Percentiles rank a stretch among this genome's conserved stretches.
phyloP scores from a whole-genome alignment of 2,888 invertebrate species.

The Philaethria dido region DNA sequence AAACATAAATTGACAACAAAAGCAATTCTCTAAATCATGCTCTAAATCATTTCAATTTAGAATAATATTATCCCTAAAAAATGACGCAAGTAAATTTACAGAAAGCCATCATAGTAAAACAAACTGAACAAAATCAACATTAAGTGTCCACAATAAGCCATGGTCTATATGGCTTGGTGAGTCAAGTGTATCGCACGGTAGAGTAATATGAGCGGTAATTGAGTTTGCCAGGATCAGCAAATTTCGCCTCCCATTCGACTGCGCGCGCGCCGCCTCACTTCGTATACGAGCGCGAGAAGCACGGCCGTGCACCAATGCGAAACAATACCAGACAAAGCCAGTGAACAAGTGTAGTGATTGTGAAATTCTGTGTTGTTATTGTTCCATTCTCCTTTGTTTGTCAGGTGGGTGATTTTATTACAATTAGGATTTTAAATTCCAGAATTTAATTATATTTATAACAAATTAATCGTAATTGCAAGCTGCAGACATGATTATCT shows the following conservation, averaged over 20 bases:
- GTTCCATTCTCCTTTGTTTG: conserved; percentile 32
- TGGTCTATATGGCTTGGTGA: conserved; percentile 31
- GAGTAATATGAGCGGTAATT: conserved; percentile 48
- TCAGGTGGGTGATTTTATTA: conserved; percentile 61
- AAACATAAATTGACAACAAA: conserved; percentile 49
- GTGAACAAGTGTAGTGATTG: conserved; percentile 65
- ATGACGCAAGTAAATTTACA: background rate
- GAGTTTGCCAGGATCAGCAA: conserved; percentile 63
- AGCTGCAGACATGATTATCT: conserved; percentile 31
- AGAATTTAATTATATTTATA: background rate
- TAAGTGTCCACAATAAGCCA: conserved; percentile 29
- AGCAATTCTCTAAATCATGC: background rate
- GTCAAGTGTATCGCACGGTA: conserved; percentile 33
- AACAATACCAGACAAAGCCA: conserved; percentile 53
- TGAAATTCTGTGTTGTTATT: conserved; percentile 45
- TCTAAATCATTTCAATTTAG: background rate
- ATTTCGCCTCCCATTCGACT: conserved; percentile 54
- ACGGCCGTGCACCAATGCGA: conserved; percentile 56
- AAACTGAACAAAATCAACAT: conserved; percentile 23
- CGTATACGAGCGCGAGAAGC: conserved; percentile 60
- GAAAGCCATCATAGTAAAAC: background rate
- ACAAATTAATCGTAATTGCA: conserved; percentile 32
- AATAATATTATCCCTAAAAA: background rate
- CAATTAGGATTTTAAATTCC: background rate
- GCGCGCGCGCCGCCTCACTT: conserved; percentile 74